These are phyloP conservation scores for Caenorhabditis zanzibari DNA, from an alignment of 2,888 invertebrate species.

Conservation along the genomic window DNA sequence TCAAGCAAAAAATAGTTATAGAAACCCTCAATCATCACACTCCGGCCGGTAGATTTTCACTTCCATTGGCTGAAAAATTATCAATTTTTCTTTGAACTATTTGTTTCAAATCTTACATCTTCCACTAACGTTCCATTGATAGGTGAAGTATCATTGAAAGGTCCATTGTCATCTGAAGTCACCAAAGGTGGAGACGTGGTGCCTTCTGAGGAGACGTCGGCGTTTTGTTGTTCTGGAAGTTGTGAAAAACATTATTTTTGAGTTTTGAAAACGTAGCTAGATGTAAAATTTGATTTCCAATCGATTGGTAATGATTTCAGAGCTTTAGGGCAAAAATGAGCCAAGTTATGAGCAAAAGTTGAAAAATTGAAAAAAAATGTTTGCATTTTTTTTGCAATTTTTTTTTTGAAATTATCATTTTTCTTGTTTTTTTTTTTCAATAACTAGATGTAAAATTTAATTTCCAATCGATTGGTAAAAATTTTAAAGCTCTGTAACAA, in stretches of 20 bases:
- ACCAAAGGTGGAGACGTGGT: not conserved
- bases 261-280: too few relatives aligned
- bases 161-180: not conserved
- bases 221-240: conserved; percentile 37
- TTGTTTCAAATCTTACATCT: conserved; percentile 29
- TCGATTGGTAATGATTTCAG: too few relatives aligned
- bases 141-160: conserved; percentile 43
- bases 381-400: too few relatives aligned
- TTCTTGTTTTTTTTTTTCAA: too few relatives aligned
- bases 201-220: conserved; percentile 4
- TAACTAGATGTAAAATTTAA: too few relatives aligned
- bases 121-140: conserved; percentile 56
- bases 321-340: too few relatives aligned
- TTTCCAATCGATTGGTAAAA: too few relatives aligned
- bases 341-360: too few relatives aligned
- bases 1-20: not conserved
- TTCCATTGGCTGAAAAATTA: conserved; percentile 64
- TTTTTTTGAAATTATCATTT: too few relatives aligned
- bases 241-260: not conserved
- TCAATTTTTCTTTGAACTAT: not conserved
- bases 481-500: too few relatives aligned
- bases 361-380: too few relatives aligned
- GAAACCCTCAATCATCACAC: conserved; percentile 49
- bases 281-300: too few relatives aligned
- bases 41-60: conserved; percentile 64